Evolutionary conservation across 1,140 invertebrate species (phyloP).

Genomic region (Luehdorfia chinensis): DNA sequence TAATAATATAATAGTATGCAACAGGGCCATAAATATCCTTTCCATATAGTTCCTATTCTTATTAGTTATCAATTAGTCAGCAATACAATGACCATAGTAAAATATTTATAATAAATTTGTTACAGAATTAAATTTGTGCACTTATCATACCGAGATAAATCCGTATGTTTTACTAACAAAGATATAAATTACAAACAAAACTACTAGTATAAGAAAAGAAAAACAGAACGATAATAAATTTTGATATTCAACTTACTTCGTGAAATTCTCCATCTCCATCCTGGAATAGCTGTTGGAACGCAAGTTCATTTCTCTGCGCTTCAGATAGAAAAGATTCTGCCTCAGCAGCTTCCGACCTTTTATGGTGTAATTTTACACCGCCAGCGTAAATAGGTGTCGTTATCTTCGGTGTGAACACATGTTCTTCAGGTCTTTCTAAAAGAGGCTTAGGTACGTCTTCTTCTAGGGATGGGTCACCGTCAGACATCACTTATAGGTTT

Average conservation of each 20-base stretch:
- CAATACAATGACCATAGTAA: too few species aligned
- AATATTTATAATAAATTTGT: too few species aligned
- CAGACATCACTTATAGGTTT: conserved; percentile 64
- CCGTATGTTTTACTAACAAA: too few species aligned
- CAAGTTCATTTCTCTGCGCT: conserved; percentile 63
- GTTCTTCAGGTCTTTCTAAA: conserved; percentile 53
- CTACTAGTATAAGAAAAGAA: too few species aligned
- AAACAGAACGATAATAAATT: too few species aligned
- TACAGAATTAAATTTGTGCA: too few species aligned
- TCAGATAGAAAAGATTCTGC: conserved; percentile 62
- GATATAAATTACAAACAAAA: too few species aligned
- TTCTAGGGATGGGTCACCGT: conserved; percentile 74
- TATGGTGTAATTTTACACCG: conserved; percentile 60
- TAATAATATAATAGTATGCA: too few species aligned
- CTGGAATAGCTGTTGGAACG: conserved; percentile 58
- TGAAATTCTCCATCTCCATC: conserved; percentile 60
- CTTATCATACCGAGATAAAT: too few species aligned
- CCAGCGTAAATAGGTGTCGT: conserved; percentile 60
- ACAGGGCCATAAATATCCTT: too few species aligned
- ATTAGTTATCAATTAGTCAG: too few species aligned
- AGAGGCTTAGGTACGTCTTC: conserved; percentile 67
- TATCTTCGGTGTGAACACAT: conserved; percentile 69
- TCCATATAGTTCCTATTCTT: too few species aligned
- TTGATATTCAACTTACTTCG: conserved; percentile 35
- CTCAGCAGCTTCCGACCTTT: conserved; percentile 48